These are phyloP conservation scores for Patiria pectinifera DNA, from an alignment of 53 echinoderm and acorn worm genomes.

Conservation along the genomic window DNA sequence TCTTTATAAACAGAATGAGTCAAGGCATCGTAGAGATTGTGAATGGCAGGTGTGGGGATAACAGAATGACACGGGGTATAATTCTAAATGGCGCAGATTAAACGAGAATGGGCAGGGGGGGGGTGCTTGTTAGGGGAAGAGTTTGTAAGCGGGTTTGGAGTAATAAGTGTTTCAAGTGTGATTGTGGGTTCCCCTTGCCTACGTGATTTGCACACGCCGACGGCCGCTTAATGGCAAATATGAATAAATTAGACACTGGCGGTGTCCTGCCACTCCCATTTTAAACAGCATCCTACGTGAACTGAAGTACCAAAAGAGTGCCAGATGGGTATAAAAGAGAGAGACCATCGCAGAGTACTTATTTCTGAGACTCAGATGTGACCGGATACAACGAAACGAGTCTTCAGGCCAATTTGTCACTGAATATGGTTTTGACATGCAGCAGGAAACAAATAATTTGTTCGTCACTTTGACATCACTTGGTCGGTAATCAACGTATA, in stretches of 20 bases:
- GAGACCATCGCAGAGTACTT: no score
- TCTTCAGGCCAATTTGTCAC: no score
- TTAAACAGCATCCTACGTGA: background rate
- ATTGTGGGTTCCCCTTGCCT: background rate
- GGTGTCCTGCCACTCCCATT: background rate
- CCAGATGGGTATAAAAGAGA: no score
- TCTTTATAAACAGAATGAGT: background rate
- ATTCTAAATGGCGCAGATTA: background rate
- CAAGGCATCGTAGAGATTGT: background rate
- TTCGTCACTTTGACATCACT: no score
- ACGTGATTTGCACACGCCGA: constrained; percentile 13
- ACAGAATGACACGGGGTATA: background rate
- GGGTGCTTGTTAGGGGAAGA: no score
- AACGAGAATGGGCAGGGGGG: background rate
- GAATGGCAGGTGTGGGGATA: background rate
- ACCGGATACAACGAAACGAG: no score
- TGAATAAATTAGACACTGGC: constrained; percentile 17
- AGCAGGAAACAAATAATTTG: no score
- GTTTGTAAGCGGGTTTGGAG: background rate
- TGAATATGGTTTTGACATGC: no score
- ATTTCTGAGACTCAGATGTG: no score
- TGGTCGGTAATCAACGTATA: no score
- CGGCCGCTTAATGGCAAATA: constrained; percentile 14
- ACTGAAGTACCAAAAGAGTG: background rate
- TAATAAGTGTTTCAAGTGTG: constrained; percentile 7